A percentile compares a stretch with the other conserved stretches of the same genome.
phyloP scores from a whole-genome alignment of 2,797 vertebrate species.

The Melanogrammus aeglefinus region DNA sequence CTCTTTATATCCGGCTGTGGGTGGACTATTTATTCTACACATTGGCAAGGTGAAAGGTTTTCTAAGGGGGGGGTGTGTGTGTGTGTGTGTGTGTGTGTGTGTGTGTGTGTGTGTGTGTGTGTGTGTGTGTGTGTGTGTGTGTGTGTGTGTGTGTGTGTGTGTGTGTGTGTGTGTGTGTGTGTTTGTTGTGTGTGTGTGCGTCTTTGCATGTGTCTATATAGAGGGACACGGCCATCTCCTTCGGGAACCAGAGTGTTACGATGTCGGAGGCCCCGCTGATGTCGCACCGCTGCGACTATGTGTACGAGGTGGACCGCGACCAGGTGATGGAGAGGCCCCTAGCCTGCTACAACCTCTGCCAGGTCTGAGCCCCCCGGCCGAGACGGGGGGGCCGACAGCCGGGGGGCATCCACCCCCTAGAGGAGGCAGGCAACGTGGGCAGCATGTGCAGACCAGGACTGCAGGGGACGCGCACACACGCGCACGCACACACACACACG shows the following conservation, averaged over 20 bases:
- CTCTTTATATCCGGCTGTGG: too few relatives aligned
- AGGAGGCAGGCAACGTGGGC: neutral
- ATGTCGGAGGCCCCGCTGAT: slow-evolving; percentile 68
- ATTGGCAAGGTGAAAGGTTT: too few relatives aligned
- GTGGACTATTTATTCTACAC: too few relatives aligned
- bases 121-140: too few relatives aligned
- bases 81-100: too few relatives aligned
- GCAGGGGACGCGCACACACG: neutral
- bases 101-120: neutral
- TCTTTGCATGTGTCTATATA: slow-evolving; percentile 25
- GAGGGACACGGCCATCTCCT: slow-evolving; percentile 71
- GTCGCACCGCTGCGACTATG: slow-evolving; percentile 70
- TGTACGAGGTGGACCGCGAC: slow-evolving; percentile 78
- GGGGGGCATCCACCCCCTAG: neutral
- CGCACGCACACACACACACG: too few relatives aligned
- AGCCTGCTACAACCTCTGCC: slow-evolving; percentile 77
- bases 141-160: too few relatives aligned
- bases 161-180: neutral
- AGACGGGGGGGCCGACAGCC: slow-evolving; percentile 35
- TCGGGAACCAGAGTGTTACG: slow-evolving; percentile 67
- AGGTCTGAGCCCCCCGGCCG: slow-evolving; percentile 68
- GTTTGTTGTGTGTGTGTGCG: neutral
- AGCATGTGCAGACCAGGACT: neutral
- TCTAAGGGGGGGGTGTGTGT: neutral
- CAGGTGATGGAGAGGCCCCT: slow-evolving; percentile 63